A percentile compares a stretch with the other conserved stretches of the same genome.
These are phyloP conservation scores for Scelioninae gen. 1 DNA, from an alignment of 2,888 invertebrate species.

Conservation along the genomic window DNA sequence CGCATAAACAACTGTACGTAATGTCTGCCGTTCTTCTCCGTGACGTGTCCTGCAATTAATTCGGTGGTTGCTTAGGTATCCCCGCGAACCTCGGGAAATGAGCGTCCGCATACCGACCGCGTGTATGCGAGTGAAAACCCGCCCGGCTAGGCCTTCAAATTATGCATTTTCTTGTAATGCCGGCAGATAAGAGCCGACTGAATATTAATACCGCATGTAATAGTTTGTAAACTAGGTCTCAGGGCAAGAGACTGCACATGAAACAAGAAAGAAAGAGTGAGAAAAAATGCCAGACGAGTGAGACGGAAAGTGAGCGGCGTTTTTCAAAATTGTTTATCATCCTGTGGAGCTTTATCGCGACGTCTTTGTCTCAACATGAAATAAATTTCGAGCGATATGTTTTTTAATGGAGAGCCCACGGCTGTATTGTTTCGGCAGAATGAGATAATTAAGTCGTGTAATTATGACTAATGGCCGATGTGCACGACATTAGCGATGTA, in stretches of 20 bases:
- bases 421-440: constrained; percentile 49
- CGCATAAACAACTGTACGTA: constrained; percentile 63
- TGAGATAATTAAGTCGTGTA: constrained; percentile 59
- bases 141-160: constrained; percentile 76
- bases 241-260: constrained; percentile 65
- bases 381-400: constrained; percentile 52
- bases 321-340: constrained; percentile 57
- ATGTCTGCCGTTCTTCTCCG: constrained; percentile 66
- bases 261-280: background rate
- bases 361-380: constrained; percentile 30
- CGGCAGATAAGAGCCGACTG: constrained; percentile 82
- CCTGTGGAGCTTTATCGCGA: constrained; percentile 10
- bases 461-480: constrained; percentile 62
- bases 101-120: constrained; percentile 56
- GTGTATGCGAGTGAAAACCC: constrained; percentile 51
- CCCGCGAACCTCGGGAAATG: constrained; percentile 59
- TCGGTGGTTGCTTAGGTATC: constrained; percentile 76
- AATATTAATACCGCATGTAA: constrained; percentile 82
- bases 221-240: constrained; percentile 82
- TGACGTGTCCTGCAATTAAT: constrained; percentile 77
- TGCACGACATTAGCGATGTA: constrained; percentile 48
- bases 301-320: background rate
- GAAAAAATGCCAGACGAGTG: background rate
- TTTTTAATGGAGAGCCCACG: constrained; percentile 49
- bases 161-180: constrained; percentile 83